Percentiles rank a stretch among this genome's conserved stretches.
Evolutionary conservation across 2,113 vertebrate genomes (phyloP).

Genomic region (Lepisosteus oculatus): DNA sequence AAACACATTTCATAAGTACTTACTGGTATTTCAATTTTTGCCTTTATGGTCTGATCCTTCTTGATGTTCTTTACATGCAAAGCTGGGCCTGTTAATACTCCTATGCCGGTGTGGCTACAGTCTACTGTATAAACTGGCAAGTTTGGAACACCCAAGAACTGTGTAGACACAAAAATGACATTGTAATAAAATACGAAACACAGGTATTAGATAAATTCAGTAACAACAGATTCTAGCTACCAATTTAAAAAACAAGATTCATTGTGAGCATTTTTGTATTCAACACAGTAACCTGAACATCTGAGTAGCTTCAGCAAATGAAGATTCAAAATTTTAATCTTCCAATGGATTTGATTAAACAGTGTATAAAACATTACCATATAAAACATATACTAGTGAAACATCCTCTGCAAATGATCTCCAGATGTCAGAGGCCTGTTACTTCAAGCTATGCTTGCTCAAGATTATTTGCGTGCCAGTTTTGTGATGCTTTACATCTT

Average conservation of each 20-base stretch:
- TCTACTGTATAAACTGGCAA: constrained; percentile 66
- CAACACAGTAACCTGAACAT: too few relatives aligned
- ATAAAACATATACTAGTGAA: too few relatives aligned
- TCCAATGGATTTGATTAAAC: too few relatives aligned
- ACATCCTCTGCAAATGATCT: neutral
- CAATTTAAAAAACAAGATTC: too few relatives aligned
- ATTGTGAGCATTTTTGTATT: too few relatives aligned
- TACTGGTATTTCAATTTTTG: constrained; percentile 78
- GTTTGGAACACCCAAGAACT: constrained; percentile 72
- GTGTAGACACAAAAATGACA: neutral
- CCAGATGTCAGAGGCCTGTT: neutral
- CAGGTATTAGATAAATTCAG: too few relatives aligned
- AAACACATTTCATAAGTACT: constrained; percentile 45
- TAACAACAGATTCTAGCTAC: too few relatives aligned
- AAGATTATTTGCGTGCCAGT: neutral
- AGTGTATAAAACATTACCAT: too few relatives aligned
- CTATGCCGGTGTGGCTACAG: constrained; percentile 80
- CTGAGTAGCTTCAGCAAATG: too few relatives aligned
- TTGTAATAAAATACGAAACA: too few relatives aligned
- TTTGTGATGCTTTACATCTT: neutral
- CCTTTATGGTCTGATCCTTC: constrained; percentile 69
- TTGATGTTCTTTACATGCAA: constrained; percentile 75
- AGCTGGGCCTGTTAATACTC: constrained; percentile 69
- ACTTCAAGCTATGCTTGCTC: neutral
- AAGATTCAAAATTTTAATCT: too few relatives aligned